Conservation (phyloP, 1,140 invertebrate species). For the Wiebesia pumilae region DNA sequence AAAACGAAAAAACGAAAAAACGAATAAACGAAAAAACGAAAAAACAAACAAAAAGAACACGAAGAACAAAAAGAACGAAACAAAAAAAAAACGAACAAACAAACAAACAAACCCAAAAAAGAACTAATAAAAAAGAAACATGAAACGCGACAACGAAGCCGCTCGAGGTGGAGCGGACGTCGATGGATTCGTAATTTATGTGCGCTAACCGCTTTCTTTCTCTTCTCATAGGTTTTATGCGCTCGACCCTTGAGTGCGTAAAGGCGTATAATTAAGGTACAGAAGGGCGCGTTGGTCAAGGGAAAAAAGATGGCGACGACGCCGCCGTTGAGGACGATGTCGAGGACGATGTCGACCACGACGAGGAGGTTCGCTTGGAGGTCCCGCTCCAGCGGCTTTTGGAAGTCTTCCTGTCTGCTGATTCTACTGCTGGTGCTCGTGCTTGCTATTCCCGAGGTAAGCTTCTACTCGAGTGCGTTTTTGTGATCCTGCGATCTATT, state of each 20-base stretch:
- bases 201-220: background rate
- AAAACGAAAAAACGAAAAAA: too few species aligned
- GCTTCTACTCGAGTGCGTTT: background rate
- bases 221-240: constrained; percentile 26
- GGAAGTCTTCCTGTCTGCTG: background rate
- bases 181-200: constrained; percentile 43
- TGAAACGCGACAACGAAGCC: constrained; percentile 16
- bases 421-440: constrained; percentile 7
- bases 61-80: background rate
- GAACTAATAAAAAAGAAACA: too few species aligned
- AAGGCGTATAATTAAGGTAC: constrained; percentile 20
- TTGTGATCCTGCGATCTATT: background rate
- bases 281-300: background rate
- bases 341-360: background rate
- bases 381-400: background rate
- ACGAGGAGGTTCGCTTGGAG: background rate
- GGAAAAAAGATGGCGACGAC: background rate
- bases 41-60: background rate
- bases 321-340: background rate
- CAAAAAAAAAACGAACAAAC: background rate
- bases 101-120: too few species aligned
- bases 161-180: constrained; percentile 23
- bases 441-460: constrained; percentile 20
- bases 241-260: background rate
- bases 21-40: background rate